Evolutionary conservation across 2,113 vertebrate species (phyloP).

Genomic region (Gallinago undulata): DNA sequence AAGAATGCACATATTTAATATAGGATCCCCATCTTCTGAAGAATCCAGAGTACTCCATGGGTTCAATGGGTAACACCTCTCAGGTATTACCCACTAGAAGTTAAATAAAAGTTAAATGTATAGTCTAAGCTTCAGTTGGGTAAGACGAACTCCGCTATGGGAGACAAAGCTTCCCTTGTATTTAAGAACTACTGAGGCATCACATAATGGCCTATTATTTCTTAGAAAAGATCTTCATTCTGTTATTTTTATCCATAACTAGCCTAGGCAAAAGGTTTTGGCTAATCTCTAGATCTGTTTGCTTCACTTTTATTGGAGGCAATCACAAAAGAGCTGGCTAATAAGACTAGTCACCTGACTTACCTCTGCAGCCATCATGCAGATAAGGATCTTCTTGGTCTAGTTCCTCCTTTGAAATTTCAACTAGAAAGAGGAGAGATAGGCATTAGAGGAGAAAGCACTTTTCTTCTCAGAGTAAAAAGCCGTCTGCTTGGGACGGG

Average conservation of each 20-base stretch:
- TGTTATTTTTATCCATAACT: not conserved
- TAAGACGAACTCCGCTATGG: not conserved
- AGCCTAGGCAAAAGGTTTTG: not conserved
- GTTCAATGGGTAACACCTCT: not conserved
- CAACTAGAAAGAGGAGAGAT: slow-evolving; percentile 30
- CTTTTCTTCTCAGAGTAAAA: not conserved
- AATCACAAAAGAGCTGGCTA: not conserved
- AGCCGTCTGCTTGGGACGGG: not conserved
- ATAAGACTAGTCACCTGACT: slow-evolving; percentile 27
- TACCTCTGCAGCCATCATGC: slow-evolving; percentile 84
- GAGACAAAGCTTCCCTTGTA: not conserved
- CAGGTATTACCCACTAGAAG: not conserved
- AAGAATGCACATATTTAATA: not conserved
- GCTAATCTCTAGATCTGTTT: slow-evolving; percentile 5
- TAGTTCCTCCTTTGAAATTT: slow-evolving; percentile 58
- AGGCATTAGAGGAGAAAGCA: not conserved
- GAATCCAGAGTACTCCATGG: not conserved
- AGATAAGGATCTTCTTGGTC: slow-evolving; percentile 81
- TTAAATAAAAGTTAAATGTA: not conserved
- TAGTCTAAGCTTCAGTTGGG: not conserved
- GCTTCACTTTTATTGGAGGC: not conserved
- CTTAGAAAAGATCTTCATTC: not conserved
- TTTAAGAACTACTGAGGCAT: not conserved
- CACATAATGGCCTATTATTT: not conserved
- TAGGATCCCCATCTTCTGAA: not conserved